phyloP scores from a whole-genome alignment of 2,888 invertebrate genomes.

The Acanthosepion lycidas region DNA sequence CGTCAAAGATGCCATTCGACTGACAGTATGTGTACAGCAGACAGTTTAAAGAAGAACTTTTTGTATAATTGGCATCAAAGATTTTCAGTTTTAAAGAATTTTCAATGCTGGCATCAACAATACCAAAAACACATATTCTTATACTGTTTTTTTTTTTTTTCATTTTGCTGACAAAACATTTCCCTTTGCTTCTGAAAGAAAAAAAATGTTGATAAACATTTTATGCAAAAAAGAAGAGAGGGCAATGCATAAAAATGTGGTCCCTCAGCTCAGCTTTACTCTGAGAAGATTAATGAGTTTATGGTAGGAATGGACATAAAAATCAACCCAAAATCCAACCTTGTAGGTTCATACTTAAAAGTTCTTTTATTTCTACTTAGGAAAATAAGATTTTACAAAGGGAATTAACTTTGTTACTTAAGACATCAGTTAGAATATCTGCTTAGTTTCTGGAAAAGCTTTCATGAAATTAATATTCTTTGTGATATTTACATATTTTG shows the following conservation, averaged over 20 bases:
- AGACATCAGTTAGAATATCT: background rate
- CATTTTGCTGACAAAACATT: conserved; percentile 4
- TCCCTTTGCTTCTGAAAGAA: background rate
- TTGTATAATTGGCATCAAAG: background rate
- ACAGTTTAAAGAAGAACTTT: background rate
- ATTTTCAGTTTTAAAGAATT: background rate
- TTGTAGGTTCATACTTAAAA: background rate
- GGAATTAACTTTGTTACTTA: background rate
- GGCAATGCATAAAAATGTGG: background rate
- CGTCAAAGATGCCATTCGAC: background rate
- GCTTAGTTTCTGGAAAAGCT: no score
- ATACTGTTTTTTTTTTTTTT: background rate
- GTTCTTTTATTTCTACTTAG: background rate
- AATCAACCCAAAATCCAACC: background rate
- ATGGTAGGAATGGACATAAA: background rate
- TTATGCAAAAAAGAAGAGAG: background rate
- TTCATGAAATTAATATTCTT: background rate
- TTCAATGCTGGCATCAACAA: background rate
- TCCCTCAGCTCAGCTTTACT: background rate
- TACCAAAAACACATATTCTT: background rate
- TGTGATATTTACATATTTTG: background rate
- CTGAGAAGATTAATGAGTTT: background rate
- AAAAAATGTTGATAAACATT: background rate
- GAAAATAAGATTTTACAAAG: background rate
- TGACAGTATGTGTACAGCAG: background rate